Evolutionary conservation across 2,113 vertebrate genomes (phyloP), one percentile per base, ranked within the genome.

Genomic region (Cercocebus atys): DNA sequence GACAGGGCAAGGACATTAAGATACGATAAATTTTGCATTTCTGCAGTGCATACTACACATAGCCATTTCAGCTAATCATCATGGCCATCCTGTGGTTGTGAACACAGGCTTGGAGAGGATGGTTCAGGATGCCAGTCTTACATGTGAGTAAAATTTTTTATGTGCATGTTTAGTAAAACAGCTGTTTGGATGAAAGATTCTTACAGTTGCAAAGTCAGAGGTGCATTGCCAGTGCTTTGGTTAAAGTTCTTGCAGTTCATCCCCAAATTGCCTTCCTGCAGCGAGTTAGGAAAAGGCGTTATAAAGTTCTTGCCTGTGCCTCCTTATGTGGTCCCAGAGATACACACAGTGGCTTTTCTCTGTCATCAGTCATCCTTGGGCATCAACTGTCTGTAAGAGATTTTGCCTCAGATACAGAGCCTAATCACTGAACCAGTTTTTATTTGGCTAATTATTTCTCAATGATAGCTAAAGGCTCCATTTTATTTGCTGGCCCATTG

Each of bases 391-490:
- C 78, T 86, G 40, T 81, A 70, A 68, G 85, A 91, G 87, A 92
- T 94, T 86, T 79, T 80, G 55, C 47, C 79, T 96, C 88, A 50
- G 61, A 93, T 88, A 90, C n/a, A 93, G 95, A 97, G 84, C 84
- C 75, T 81, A 72, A 97, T 94, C 96, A 96, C 45, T 80, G 57
- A 97, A 95, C 90, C 82, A 30, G 83, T 96, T 98, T 98, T 83
- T 90, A 72, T 87, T 93, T 43, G 84, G 38, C 47, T 97, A 98
- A 98, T 98, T 97, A 97, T 98, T 97, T 98, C 94, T 75, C 97
- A 97, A 96, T 95, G 73, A 80, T 57, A 88, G 81, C 97, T 96
- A 97, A 97, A 97, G 89, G 52, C 93, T 94, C 95, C 79, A 92
- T 91, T 97, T 96, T 97, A 95, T 97, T 96, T 97, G 22, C 92